Evolutionary conservation across 2,888 invertebrate species (phyloP), one percentile per base, ranked within the genome.

Genomic region (Pantelozetes paolii): DNA sequence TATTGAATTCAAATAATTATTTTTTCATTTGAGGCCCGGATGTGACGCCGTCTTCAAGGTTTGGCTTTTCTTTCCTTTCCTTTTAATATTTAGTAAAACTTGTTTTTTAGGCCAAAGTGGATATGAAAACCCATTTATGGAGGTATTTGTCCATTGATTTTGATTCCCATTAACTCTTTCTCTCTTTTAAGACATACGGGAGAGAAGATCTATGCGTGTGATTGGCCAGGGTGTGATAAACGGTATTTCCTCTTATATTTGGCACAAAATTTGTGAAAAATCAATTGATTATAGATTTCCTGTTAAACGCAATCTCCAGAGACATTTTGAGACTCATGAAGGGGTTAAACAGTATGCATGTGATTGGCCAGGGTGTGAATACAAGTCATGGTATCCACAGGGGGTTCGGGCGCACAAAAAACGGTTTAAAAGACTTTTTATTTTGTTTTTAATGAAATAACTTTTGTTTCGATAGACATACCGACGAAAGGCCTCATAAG

Each of bases 361-460:
- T 32, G 64, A 64, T 64, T 64, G 64, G 64, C 64, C 64, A 5
- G 64, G 64, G 15, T 64, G 64, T 64, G 64, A 64, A 64, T 64
- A 64, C 40, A 64, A 64, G 64, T 64, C 64, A 40, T 64, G 64
- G 64, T 64, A 64, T 64, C 64, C 64, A 15, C 64, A 64, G 23
- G 64, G 64, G 30, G 64, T 64, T 11, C 30, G 64, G 20, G 64
- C 64, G 0, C 64, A 64, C 15, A 28, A 30, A 20, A 64, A 64
- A 23, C 64, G 64, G 36, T 36, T 8, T n/a, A n/a, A n/a, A n/a
- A n/a, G n/a, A n/a, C n/a, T n/a, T n/a, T 8, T 36, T 36, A 36
- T 36, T 36, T 36, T 9, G 6, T 8, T 36, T 36, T 36, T 36
- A 8, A 9, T 36, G 36, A 8, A 36, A n/a, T n/a, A n/a, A n/a